A percentile compares a stretch with the other conserved stretches of the same genome.
Evolutionary conservation across 1,140 invertebrate genomes (phyloP).

Genomic region (Drosophila erecta): DNA sequence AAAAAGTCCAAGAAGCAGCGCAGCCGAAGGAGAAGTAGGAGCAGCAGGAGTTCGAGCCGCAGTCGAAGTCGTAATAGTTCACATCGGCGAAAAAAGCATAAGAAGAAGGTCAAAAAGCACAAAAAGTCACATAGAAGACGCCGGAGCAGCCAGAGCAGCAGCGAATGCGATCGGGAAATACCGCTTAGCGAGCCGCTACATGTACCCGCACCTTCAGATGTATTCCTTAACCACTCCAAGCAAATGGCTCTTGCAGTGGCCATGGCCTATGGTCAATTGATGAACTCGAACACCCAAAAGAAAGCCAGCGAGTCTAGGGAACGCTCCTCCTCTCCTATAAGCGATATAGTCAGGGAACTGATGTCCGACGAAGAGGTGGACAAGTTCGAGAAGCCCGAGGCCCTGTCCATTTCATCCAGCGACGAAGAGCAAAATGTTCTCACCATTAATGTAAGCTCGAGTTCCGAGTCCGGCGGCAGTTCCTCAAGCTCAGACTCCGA

Average conservation of each 20-base stretch:
- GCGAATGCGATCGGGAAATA: neutral
- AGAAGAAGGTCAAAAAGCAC: constrained; percentile 36
- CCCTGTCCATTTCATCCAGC: constrained; percentile 40
- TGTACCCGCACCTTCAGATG: constrained; percentile 1
- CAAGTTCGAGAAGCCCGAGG: neutral
- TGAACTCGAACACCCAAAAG: constrained; percentile 14
- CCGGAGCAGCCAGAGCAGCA: constrained; percentile 17
- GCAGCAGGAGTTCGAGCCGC: constrained; percentile 17
- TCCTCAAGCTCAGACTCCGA: constrained; percentile 18
- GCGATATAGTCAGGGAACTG: constrained; percentile 60
- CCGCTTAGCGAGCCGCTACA: neutral
- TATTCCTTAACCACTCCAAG: constrained; percentile 43
- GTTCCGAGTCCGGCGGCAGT: constrained; percentile 12
- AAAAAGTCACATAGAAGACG: constrained; percentile 21
- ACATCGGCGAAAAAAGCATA: constrained; percentile 28
- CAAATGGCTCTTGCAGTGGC: constrained; percentile 60
- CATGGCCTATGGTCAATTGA: constrained; percentile 51
- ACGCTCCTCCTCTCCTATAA: constrained; percentile 18
- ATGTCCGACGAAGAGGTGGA: constrained; percentile 60
- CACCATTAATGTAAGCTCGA: constrained; percentile 58
- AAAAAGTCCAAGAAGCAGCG: constrained; percentile 18
- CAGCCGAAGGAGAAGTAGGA: constrained; percentile 4
- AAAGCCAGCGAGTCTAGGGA: neutral
- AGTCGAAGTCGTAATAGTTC: constrained; percentile 16
- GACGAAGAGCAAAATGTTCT: constrained; percentile 30